Evolutionary conservation across 2,888 invertebrate genomes (phyloP), one percentile per base, ranked within the genome.

Genomic region (Gryllus longicercus): DNA sequence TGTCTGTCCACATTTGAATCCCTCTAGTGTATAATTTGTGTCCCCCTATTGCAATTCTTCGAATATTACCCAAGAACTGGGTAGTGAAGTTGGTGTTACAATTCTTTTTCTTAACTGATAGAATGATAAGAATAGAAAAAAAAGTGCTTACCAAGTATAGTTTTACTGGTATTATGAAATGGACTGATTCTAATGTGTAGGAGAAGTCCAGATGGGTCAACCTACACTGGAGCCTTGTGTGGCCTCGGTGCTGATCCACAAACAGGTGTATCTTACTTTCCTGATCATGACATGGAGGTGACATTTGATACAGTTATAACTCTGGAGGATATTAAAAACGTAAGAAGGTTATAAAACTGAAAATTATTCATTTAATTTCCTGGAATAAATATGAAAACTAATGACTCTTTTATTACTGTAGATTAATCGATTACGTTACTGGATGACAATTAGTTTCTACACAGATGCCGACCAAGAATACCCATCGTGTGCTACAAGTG

Each of bases 241-340:
- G 98, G 98, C 0, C 89, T 98, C 14, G 98, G 98, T 51, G 91
- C 88, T 84, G 87, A 92, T 81, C 87, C 88, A 0, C 83, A 84
- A 2, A 90, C 89, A 0, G 89, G 89, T 25, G 84, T 86, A 77
- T 88, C 96, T 0, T 87, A 92, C 79, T 94, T 93, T 87, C 92
- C 93, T 12, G 94, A 96, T 83, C 96, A 97, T 86, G 98, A 98
- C 86, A 90, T 97, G 84, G 92, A 94, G 79, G 86, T 97, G 12
- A 87, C 90, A 79, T 92, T 97, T 85, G 96, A 97, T 86, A 92
- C 92, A 0, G 91, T 93, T 80, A 89, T 96, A 78, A 86, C 88
- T 79, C 89, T 91, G 4, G 89, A 91, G 2, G 94, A 94, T 84
- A 88, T 95, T 51, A 88, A 91, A 78, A 85, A 87, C 84, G 93